Base-by-base conservation (phyloP, 2,888 invertebrate species). In the Caenorhabditis sp. region DNA sequence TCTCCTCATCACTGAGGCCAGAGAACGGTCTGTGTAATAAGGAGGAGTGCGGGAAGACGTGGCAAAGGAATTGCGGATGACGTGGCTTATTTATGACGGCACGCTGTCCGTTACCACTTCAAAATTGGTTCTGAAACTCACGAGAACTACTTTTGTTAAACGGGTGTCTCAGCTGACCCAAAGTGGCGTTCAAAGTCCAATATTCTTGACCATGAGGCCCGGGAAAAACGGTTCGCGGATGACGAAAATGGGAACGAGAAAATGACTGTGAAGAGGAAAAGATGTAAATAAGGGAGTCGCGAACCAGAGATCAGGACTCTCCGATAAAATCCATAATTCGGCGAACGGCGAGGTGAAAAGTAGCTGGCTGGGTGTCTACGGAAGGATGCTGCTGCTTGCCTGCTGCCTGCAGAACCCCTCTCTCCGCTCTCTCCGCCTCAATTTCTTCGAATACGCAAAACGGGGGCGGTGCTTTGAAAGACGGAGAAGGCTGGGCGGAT, bases 321-420 rank as follows among this genome's bases (percentile, higher is more conserved):
- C 20, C 20, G 76, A 76, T 67, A 67, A 65, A 67, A 67, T 76
- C 76, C 67, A 67, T 60, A 76, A 76, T 67, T 76, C 76, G 76
- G 76, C 76, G 76, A 67, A 67, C 67, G 76, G 32, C 28, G 47
- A 55, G 65, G 26, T 24, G 20, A 60, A 51, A 51, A 53, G 62
- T 44, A 28, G 26, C 61, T 61, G 61, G 44, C 61, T n/a, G n/a
- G n/a, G n/a, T n/a, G n/a, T 61, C 47, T 44, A 40, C 60, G 24
- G 37, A 24, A 60, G 35, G 40, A 40, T 47, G 56, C 56, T 32
- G 56, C 56, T 58, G 56, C 47, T 47, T 44, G 37, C 50, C 22
- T 28, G 13, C 35, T 35, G n/a, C n/a, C n/a, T n/a, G n/a, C n/a
- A n/a, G n/a, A n/a, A n/a, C n/a, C 40, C 24, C 15, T 2, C 22